Percentiles rank a stretch among this genome's conserved stretches.
Evolutionary conservation across 2,888 invertebrate species (phyloP).

Genomic region (Nephrotoma flavescens): DNA sequence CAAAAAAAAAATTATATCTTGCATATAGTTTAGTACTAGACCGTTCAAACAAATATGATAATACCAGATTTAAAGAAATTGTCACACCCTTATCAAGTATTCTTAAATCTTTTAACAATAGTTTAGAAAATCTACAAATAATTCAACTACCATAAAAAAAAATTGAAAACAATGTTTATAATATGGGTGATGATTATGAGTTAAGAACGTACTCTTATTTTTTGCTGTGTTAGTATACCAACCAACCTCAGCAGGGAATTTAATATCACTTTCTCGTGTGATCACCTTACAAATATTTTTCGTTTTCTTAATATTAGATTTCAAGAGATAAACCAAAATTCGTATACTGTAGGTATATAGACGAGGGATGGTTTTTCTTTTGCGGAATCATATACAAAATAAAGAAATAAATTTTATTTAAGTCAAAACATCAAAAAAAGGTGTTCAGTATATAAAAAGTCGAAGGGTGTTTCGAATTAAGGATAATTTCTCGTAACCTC

Average conservation of each 20-base stretch:
- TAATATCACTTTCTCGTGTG: not conserved
- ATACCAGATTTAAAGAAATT: not conserved
- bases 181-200: not conserved
- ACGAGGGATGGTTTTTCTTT: not conserved
- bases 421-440: not conserved
- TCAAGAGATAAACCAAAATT: not conserved
- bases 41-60: not conserved
- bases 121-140: not conserved
- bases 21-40: not conserved
- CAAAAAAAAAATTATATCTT: no score
- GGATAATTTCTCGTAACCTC: not conserved
- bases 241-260: not conserved
- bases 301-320: not conserved
- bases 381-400: not conserved
- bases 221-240: not conserved
- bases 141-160: not conserved
- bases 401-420: not conserved
- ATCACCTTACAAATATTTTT: not conserved
- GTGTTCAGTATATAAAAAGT: not conserved
- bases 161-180: not conserved
- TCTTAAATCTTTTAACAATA: not conserved
- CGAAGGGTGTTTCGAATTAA: not conserved
- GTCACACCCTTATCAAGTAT: not conserved
- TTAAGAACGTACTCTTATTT: not conserved
- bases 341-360: not conserved